A percentile compares a stretch with the other conserved stretches of the same genome.
These are phyloP conservation scores for Nilaparvata lugens DNA, from an alignment of 1,140 invertebrate genomes.

Conservation along the genomic window DNA sequence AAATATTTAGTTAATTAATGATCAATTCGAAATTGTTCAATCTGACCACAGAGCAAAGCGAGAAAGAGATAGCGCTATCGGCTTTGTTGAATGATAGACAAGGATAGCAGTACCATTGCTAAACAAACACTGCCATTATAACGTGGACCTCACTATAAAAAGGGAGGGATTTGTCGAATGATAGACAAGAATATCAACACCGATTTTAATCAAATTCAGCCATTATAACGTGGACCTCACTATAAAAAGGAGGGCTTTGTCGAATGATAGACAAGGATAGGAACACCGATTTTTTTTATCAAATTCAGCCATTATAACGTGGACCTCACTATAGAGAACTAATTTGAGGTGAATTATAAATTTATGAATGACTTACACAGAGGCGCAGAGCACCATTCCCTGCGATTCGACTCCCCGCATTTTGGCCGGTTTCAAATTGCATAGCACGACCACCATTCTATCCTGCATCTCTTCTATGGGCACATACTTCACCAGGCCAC, in stretches of 20 bases:
- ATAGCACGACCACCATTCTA: constrained; percentile 78
- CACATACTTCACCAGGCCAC: constrained; percentile 84
- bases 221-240: too few relatives aligned
- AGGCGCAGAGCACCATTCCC: constrained; percentile 89
- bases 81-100: too few relatives aligned
- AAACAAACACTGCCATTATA: too few relatives aligned
- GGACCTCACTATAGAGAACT: too few relatives aligned
- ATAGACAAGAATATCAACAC: background rate
- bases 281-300: background rate
- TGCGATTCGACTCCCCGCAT: constrained; percentile 82
- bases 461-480: constrained; percentile 80
- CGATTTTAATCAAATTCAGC: background rate
- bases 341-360: background rate
- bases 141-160: too few relatives aligned
- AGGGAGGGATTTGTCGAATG: too few relatives aligned
- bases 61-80: too few relatives aligned
- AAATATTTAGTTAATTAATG: too few relatives aligned
- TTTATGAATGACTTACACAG: constrained; percentile 51
- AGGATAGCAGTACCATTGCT: too few relatives aligned
- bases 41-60: too few relatives aligned
- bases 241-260: too few relatives aligned
- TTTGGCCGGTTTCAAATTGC: constrained; percentile 90
- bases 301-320: background rate
- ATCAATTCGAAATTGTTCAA: too few relatives aligned
- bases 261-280: background rate